Percentiles rank a stretch among this genome's conserved stretches.
Evolutionary conservation across 2,888 invertebrate genomes (phyloP).

Genomic region (Melieria omissa): DNA sequence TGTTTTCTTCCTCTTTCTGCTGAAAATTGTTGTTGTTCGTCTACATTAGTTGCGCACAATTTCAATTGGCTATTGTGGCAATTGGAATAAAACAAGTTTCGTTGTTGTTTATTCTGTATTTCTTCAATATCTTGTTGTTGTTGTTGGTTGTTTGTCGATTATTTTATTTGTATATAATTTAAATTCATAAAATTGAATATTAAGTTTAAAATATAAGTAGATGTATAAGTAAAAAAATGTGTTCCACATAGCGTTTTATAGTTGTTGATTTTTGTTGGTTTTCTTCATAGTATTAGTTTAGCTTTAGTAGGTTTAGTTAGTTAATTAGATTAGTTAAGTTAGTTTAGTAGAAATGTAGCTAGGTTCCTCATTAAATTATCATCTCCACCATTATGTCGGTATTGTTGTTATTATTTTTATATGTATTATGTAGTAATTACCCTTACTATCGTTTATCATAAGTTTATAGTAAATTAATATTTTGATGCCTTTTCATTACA

Average conservation of each 20-base stretch:
- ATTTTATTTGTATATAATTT: slow-evolving; percentile 53
- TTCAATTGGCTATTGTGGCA: too few relatives aligned
- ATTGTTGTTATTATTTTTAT: slow-evolving; percentile 11
- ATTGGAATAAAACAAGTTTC: slow-evolving; percentile 5
- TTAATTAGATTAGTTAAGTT: slow-evolving; percentile 51
- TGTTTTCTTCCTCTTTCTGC: too few relatives aligned
- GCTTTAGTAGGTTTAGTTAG: slow-evolving; percentile 44
- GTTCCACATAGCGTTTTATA: slow-evolving; percentile 52
- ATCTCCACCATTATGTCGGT: slow-evolving; percentile 2
- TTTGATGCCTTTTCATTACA: slow-evolving; percentile 21
- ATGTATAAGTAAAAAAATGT: slow-evolving; percentile 56
- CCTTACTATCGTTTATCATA: slow-evolving; percentile 16
- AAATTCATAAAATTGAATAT: slow-evolving; percentile 56
- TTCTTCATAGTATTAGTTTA: slow-evolving; percentile 38
- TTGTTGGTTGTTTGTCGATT: slow-evolving; percentile 50
- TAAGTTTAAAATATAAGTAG: slow-evolving; percentile 53
- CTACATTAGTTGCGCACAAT: too few relatives aligned
- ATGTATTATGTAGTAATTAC: neutral
- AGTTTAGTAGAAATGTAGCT: slow-evolving; percentile 57
- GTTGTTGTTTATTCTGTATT: slow-evolving; percentile 36
- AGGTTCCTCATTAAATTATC: slow-evolving; percentile 40
- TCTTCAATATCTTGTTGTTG: slow-evolving; percentile 45
- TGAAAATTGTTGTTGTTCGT: too few relatives aligned
- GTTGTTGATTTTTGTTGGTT: slow-evolving; percentile 21
- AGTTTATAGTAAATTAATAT: slow-evolving; percentile 15